phyloP scores from a whole-genome alignment of 2,113 vertebrate species.

The Siniperca knerii region DNA sequence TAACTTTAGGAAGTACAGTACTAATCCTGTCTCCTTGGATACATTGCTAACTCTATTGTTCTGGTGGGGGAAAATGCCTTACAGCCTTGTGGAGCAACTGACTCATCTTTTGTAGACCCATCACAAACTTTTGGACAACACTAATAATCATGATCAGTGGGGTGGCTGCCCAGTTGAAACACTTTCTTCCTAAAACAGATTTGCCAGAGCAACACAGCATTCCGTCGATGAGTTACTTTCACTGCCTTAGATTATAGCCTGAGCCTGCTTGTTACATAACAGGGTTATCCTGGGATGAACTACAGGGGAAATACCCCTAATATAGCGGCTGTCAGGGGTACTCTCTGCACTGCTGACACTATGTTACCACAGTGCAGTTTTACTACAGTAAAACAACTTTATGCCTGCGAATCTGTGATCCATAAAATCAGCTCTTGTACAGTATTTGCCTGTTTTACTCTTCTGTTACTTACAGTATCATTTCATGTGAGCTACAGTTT shows the following conservation, averaged over 20 bases:
- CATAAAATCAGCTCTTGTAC: conserved; percentile 24
- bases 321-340: conserved; percentile 61
- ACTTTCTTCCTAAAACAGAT: conserved; percentile 72
- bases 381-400: conserved; percentile 17
- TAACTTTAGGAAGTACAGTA: conserved; percentile 42
- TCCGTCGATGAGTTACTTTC: conserved; percentile 62
- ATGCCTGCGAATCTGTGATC: conserved; percentile 30
- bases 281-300: conserved; percentile 76
- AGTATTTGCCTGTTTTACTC: conserved; percentile 10
- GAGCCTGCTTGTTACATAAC: conserved; percentile 67
- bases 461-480: not conserved
- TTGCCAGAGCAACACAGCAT: conserved; percentile 58
- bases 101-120: conserved; percentile 73
- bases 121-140: conserved; percentile 62
- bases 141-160: conserved; percentile 62
- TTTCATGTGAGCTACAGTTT: conserved; percentile 17
- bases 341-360: conserved; percentile 44
- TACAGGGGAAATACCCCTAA: conserved; percentile 74
- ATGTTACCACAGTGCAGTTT: conserved; percentile 46
- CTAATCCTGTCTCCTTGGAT: conserved; percentile 57
- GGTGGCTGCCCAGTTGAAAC: conserved; percentile 63
- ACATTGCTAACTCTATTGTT: conserved; percentile 45
- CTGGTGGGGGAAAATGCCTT: conserved; percentile 56
- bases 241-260: conserved; percentile 50
- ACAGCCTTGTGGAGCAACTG: conserved; percentile 72